A percentile compares a stretch with the other conserved stretches of the same genome.
phyloP scores from a whole-genome alignment of 1,140 invertebrate species.

The Tetragnatha versicolor region DNA sequence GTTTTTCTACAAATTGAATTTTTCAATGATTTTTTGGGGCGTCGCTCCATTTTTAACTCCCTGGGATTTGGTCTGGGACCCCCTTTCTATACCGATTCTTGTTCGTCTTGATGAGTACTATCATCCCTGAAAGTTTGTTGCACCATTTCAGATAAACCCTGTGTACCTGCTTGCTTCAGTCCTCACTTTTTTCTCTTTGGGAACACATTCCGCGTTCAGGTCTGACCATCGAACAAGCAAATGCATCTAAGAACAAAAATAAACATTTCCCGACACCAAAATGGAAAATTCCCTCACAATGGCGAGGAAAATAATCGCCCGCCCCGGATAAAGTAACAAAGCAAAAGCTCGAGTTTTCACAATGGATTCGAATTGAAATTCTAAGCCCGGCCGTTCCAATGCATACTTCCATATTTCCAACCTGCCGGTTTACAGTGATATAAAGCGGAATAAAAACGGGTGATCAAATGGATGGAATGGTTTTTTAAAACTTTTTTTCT shows the following conservation, averaged over 20 bases:
- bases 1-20: too few relatives aligned
- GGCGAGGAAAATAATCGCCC: not conserved
- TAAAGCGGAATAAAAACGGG: not conserved
- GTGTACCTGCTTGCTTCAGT: too few relatives aligned
- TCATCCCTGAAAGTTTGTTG: too few relatives aligned
- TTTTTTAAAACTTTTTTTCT: not conserved
- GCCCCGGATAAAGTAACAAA: not conserved
- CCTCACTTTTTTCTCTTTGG: too few relatives aligned
- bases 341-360: not conserved
- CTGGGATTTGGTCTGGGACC: too few relatives aligned
- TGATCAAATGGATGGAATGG: not conserved
- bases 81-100: too few relatives aligned
- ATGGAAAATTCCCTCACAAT: not conserved
- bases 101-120: too few relatives aligned
- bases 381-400: not conserved
- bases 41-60: too few relatives aligned
- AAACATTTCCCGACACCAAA: not conserved
- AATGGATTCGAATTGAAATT: constrained; percentile 7
- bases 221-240: not conserved
- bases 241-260: not conserved
- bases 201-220: too few relatives aligned
- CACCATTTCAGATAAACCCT: too few relatives aligned
- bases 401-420: not conserved
- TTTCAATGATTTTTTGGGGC: too few relatives aligned
- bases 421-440: not conserved